Conservation (phyloP, 2,113 vertebrate species). For the Lepidothrix coronata region DNA sequence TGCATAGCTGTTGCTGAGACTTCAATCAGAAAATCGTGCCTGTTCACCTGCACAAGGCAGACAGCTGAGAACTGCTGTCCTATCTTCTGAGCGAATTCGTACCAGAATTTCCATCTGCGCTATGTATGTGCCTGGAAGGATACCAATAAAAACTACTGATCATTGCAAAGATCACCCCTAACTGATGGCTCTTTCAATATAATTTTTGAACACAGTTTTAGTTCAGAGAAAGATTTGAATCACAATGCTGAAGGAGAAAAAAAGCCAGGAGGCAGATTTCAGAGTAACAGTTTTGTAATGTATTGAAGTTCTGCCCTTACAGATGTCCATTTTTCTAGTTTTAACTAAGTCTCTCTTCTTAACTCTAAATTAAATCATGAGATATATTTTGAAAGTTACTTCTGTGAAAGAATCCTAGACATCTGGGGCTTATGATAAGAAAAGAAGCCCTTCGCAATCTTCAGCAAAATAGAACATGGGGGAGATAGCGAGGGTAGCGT, state of each 20-base stretch:
- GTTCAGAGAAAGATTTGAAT: not conserved
- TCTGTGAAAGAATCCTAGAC: not conserved
- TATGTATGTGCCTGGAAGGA: not conserved
- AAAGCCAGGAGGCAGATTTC: not conserved
- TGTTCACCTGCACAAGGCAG: not conserved
- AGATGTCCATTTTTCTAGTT: not conserved
- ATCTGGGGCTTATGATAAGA: not conserved
- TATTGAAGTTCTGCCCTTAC: not conserved
- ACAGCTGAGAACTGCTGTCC: not conserved
- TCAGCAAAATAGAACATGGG: not conserved
- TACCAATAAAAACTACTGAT: not conserved
- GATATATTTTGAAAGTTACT: not conserved
- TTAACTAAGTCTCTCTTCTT: not conserved
- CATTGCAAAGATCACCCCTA: not conserved
- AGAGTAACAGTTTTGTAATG: not conserved
- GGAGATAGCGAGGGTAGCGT: not conserved
- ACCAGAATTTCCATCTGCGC: not conserved
- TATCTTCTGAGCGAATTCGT: not conserved
- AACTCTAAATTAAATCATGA: not conserved
- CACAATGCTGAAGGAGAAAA: not conserved
- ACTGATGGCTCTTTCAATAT: not conserved
- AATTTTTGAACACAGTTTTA: not conserved
- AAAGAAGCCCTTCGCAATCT: not conserved
- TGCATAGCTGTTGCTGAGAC: not conserved
- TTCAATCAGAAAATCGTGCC: not conserved